Evolutionary conservation across 2,797 vertebrate species (phyloP), one percentile per base, ranked within the genome.

Genomic region (Glyptemys insculpta): DNA sequence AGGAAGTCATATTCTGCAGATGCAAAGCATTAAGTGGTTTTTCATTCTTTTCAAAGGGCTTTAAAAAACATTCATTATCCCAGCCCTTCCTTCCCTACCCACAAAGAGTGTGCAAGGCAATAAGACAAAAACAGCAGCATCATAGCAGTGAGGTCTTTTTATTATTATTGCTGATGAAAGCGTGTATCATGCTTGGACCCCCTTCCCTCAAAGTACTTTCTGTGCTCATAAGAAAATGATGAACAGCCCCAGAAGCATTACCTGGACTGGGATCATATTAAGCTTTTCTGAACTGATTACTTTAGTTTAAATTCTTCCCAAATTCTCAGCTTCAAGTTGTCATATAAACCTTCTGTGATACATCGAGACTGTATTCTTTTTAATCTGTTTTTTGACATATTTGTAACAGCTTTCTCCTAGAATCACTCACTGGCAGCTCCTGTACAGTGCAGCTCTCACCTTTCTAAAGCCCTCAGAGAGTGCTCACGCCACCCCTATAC

Each of bases 301-400:
- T 52, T 81, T 54, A 92, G 50, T 54, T 81, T 57, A 95, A 94
- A 93, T 86, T 3, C 0, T 5, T 2, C n/a, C n/a, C 44, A 29
- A 72, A 16, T 44, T 94, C 88, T 94, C 34, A 91, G 88, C 19
- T 62, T 65, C 89, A 62, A 80, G n/a, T 23, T 91, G n/a, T 44
- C 80, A 6, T 5, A 41, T 89, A 93, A 91, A 90, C 27, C 59
- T 74, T 82, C 84, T 84, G 12, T 41, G 76, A 41, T 44, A 49
- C 74, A 82, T 25, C 88, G 85, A 90, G 96, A 82, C 15, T 79
- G 15, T 72, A 11, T 31, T 92, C 94, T 94, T 95, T 84, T 84
- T 85, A 54, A 74, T 41, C n/a, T 90, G 7, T 2, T 88, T 93
- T 88, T 37, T 85, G 81, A 25, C 41, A 80, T 31, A 85, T 92